Percentiles rank a stretch among this genome's conserved stretches.
These are phyloP conservation scores for Penaeus chinensis DNA, from an alignment of 1,140 invertebrate species.

Conservation along the genomic window DNA sequence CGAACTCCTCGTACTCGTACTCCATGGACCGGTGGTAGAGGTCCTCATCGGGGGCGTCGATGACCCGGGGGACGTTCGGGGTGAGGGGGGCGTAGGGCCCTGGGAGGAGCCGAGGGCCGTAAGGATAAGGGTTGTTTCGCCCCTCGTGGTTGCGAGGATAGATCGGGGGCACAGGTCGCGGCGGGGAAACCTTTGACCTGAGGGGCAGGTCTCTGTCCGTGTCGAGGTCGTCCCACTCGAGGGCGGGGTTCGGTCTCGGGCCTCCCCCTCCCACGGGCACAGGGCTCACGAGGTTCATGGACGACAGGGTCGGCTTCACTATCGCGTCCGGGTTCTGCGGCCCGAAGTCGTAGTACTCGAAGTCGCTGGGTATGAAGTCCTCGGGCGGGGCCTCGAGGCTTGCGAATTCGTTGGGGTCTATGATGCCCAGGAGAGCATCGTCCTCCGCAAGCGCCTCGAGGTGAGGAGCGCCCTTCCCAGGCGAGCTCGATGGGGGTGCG, in stretches of 20 bases:
- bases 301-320: slow-evolving; percentile 21
- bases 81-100: slow-evolving; percentile 29
- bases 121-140: slow-evolving; percentile 37
- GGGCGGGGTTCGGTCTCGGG: no score
- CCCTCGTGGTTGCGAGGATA: background rate
- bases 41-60: slow-evolving; percentile 32
- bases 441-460: slow-evolving; percentile 44
- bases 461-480: background rate
- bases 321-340: background rate
- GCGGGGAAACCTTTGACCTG: slow-evolving; percentile 30
- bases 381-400: slow-evolving; percentile 24
- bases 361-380: background rate
- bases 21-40: background rate
- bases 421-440: slow-evolving; percentile 13
- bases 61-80: slow-evolving; percentile 3
- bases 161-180: slow-evolving; percentile 27
- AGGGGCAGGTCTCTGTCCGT: background rate
- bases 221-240: no score
- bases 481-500: background rate
- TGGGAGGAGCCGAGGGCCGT: slow-evolving; percentile 27
- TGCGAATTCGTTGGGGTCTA: background rate
- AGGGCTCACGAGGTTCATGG: slow-evolving; percentile 37
- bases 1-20: background rate
- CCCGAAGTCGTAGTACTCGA: slow-evolving; percentile 40
- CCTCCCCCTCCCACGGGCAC: slow-evolving; percentile 10